These are phyloP conservation scores for Pyrocephalus nanus DNA, from an alignment of 2,797 vertebrate species.

Conservation along the genomic window DNA sequence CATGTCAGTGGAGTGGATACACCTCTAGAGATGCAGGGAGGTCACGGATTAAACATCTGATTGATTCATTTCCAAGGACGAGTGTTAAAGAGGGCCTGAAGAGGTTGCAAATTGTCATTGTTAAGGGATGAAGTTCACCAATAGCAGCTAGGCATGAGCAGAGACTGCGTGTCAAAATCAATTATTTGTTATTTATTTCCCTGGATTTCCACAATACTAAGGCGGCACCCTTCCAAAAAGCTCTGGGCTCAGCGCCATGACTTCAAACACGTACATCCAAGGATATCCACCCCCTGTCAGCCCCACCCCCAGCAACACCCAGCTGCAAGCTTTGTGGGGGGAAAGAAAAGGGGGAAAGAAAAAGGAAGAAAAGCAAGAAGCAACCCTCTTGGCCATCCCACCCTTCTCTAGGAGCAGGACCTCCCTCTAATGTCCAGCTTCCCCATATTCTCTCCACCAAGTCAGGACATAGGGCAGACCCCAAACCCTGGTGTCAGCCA, in stretches of 20 bases:
- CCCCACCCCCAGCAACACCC: neutral
- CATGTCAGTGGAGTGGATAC: neutral
- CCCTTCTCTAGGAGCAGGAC: neutral
- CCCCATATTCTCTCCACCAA: fast-evolving
- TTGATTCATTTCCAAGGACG: neutral
- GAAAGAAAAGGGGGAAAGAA: neutral
- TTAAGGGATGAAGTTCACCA: neutral
- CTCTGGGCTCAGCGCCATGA: neutral
- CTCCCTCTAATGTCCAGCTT: neutral
- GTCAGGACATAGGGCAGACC: neutral
- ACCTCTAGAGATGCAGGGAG: neutral
- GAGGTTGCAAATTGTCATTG: neutral
- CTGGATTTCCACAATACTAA: neutral
- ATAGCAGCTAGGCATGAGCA: neutral
- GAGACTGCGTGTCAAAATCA: neutral
- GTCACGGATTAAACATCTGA: neutral
- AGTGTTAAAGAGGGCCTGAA: neutral
- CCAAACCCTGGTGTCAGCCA: neutral
- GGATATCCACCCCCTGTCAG: neutral
- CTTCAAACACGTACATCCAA: neutral
- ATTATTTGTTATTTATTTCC: constrained; percentile 1
- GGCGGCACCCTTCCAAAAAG: neutral
- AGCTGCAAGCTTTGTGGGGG: neutral
- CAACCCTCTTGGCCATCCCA: neutral
- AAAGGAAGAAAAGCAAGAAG: neutral